Conservation (phyloP, 1,140 invertebrate species). For the Rhagoletis zephyria region DNA sequence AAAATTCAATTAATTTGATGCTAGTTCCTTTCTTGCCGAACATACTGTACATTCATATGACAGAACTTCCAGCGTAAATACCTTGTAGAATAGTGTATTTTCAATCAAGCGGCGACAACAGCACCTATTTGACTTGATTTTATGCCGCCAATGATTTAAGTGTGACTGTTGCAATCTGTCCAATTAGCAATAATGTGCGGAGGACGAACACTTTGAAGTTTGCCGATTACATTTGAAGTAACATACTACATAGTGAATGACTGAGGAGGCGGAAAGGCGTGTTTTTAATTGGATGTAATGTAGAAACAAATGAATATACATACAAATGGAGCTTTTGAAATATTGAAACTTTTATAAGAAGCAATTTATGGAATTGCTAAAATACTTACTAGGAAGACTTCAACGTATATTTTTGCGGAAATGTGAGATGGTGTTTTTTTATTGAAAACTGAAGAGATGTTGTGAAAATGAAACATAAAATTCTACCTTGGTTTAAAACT, state of each 20-base stretch:
- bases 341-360: too few species aligned
- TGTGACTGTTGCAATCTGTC: constrained; percentile 51
- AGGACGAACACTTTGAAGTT: constrained; percentile 40
- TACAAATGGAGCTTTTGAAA: neutral
- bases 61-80: too few species aligned
- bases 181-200: constrained; percentile 49
- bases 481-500: too few species aligned
- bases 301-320: neutral
- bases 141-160: constrained; percentile 19
- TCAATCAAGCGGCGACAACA: constrained; percentile 37
- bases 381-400: too few species aligned
- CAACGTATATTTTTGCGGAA: too few species aligned
- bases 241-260: neutral
- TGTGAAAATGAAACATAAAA: too few species aligned
- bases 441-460: too few species aligned
- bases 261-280: constrained; percentile 32
- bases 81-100: constrained; percentile 14
- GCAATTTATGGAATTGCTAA: too few species aligned
- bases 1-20: too few species aligned
- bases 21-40: too few species aligned
- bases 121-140: constrained; percentile 47
- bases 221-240: neutral
- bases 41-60: too few species aligned
- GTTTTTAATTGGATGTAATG: constrained; percentile 22
- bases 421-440: too few species aligned